Evolutionary conservation across 1,140 invertebrate genomes (phyloP).

Genomic region (Lasaia peninsularis): DNA sequence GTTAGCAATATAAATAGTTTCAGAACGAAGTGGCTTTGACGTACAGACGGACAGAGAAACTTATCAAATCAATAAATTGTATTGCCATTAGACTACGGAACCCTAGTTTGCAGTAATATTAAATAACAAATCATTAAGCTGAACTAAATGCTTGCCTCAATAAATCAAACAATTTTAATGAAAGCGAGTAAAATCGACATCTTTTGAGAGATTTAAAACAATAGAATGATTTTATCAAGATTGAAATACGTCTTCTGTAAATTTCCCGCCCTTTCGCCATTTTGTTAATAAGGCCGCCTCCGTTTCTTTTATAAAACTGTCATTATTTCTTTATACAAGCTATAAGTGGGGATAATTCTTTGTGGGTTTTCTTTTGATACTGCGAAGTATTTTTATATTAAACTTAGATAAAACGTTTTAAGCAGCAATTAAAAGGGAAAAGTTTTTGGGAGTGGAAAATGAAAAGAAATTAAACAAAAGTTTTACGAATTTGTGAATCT

Average conservation of each 20-base stretch:
- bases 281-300: not conserved
- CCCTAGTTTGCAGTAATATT: too few species aligned
- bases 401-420: not conserved
- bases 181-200: not conserved
- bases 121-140: too few species aligned
- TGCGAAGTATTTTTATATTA: not conserved
- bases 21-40: too few species aligned
- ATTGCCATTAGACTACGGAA: too few species aligned
- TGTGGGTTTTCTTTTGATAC: not conserved
- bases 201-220: constrained; percentile 5
- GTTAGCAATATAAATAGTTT: too few species aligned
- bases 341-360: not conserved
- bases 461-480: too few species aligned
- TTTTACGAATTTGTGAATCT: too few species aligned
- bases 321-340: not conserved
- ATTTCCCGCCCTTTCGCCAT: not conserved
- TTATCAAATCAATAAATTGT: too few species aligned
- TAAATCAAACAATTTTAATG: constrained; percentile 1
- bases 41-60: too few species aligned
- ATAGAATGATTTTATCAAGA: not conserved
- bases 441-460: not conserved
- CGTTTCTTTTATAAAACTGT: not conserved
- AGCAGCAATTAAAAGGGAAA: not conserved
- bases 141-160: too few species aligned
- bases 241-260: not conserved